Conservation (phyloP, 2,888 invertebrate species). For the Dendrolimus pini region DNA sequence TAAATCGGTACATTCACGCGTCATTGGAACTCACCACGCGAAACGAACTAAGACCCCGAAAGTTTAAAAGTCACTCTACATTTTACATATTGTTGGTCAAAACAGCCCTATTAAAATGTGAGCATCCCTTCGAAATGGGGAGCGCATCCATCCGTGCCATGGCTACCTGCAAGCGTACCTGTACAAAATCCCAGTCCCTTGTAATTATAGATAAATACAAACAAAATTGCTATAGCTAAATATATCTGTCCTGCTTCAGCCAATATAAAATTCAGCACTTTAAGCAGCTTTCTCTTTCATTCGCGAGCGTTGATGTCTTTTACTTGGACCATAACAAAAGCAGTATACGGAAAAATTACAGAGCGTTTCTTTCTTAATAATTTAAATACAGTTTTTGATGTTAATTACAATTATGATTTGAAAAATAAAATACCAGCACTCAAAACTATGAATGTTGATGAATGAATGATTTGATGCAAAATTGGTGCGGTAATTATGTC, state of each 20-base stretch:
- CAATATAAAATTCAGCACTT: conserved; percentile 29
- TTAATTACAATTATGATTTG: no score
- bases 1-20: conserved; percentile 51
- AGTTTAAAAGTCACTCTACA: conserved; percentile 36
- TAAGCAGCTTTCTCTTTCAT: conserved; percentile 36
- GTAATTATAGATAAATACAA: conserved; percentile 57
- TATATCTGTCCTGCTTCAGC: conserved; percentile 51
- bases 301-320: conserved; percentile 69
- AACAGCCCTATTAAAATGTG: conserved; percentile 39
- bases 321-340: conserved; percentile 38
- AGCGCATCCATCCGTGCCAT: conserved; percentile 64
- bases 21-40: conserved; percentile 58
- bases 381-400: neutral
- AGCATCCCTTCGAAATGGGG: conserved; percentile 55
- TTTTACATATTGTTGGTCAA: conserved; percentile 40
- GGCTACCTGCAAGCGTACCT: conserved; percentile 41
- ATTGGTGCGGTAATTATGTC: no score
- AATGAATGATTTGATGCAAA: no score
- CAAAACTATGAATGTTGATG: no score
- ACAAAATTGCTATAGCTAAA: conserved; percentile 41
- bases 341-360: conserved; percentile 34
- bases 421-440: no score
- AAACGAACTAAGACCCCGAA: conserved; percentile 46
- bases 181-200: conserved; percentile 56
- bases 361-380: neutral